Evolutionary conservation across 2,113 vertebrate genomes (phyloP).

Genomic region (Ptyas mucosa): DNA sequence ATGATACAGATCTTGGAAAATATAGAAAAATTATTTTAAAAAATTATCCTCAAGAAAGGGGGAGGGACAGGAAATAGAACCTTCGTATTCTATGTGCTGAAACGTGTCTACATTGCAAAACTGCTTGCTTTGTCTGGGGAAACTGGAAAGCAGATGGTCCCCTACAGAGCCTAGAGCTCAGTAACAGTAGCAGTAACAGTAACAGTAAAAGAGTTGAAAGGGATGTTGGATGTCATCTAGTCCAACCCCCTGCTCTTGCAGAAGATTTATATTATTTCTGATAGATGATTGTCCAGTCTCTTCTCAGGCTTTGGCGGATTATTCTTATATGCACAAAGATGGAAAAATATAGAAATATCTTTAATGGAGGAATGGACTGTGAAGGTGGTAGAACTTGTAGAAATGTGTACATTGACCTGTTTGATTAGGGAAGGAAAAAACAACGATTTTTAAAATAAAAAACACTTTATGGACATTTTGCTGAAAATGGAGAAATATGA

Average conservation of each 20-base stretch:
- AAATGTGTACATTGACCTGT: neutral
- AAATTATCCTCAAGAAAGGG: neutral
- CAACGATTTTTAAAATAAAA: neutral
- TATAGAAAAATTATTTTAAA: neutral
- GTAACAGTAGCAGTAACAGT: neutral
- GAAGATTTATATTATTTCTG: neutral
- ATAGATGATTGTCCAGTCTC: neutral
- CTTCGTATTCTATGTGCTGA: neutral
- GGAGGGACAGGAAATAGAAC: neutral
- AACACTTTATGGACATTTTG: neutral
- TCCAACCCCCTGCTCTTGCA: neutral
- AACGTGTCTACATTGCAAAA: neutral
- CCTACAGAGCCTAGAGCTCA: neutral
- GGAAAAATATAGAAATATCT: neutral
- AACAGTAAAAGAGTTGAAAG: neutral
- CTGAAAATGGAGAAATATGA: neutral
- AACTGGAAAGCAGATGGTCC: neutral
- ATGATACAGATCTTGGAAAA: neutral
- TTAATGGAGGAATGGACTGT: neutral
- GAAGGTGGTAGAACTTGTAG: neutral
- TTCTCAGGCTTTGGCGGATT: neutral
- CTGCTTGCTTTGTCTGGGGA: neutral
- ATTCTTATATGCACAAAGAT: neutral
- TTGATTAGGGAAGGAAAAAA: neutral
- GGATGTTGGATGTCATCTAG: neutral